Evolutionary conservation across 2,888 invertebrate species (phyloP).

Genomic region (Melanostoma mellinum): DNA sequence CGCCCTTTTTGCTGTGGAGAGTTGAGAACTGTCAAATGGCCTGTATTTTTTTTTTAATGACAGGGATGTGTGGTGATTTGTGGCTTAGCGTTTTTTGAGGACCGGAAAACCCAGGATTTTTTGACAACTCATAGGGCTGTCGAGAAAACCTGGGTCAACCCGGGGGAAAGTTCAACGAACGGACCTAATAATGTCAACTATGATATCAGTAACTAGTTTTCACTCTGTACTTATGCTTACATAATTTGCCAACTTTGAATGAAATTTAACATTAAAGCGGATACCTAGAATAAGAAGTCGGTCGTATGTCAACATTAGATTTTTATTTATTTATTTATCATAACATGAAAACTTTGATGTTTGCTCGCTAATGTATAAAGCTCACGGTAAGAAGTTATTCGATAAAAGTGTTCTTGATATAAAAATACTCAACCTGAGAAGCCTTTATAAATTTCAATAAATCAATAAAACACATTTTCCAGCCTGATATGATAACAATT

Average conservation of each 20-base stretch:
- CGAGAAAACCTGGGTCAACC: too few relatives aligned
- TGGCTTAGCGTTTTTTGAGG: too few relatives aligned
- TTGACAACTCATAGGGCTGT: too few relatives aligned
- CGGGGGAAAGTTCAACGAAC: too few relatives aligned
- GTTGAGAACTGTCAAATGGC: too few relatives aligned
- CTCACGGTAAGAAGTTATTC: conserved; percentile 48
- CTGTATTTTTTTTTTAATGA: too few relatives aligned
- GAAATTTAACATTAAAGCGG: not conserved
- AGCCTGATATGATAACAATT: conserved; percentile 48
- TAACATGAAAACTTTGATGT: conserved; percentile 53
- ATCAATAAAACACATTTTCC: conserved; percentile 62
- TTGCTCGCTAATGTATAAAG: conserved; percentile 34
- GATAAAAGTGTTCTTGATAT: conserved; percentile 64
- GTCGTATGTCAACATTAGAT: conserved; percentile 51
- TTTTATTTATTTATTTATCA: conserved; percentile 39
- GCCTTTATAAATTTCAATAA: conserved; percentile 67
- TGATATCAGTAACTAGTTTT: too few relatives aligned
- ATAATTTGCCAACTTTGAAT: not conserved
- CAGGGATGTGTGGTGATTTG: too few relatives aligned
- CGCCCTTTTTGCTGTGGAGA: too few relatives aligned
- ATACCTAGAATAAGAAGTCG: conserved; percentile 11
- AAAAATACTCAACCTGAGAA: conserved; percentile 47
- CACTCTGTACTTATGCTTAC: not conserved
- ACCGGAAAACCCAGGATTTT: too few relatives aligned
- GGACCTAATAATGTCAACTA: too few relatives aligned